These are phyloP conservation scores for Therioaphis trifolii DNA, from an alignment of 2,888 invertebrate species.

Conservation along the genomic window DNA sequence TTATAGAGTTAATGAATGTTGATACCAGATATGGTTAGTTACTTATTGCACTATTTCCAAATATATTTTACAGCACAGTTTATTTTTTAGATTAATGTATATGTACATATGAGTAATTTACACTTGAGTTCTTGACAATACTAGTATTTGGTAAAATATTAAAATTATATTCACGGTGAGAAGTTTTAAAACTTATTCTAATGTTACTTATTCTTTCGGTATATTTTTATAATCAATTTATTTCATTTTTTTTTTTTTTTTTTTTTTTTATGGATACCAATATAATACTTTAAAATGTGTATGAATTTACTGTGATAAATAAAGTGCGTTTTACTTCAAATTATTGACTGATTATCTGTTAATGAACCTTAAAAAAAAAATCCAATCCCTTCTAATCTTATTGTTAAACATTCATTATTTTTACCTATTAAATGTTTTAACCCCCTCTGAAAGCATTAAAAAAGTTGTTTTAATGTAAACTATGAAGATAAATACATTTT, in stretches of 20 bases:
- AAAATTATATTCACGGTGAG: too few species aligned
- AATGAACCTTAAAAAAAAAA: too few species aligned
- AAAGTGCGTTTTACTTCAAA: not conserved
- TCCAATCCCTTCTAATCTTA: too few species aligned
- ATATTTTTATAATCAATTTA: not conserved
- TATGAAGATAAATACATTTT: too few species aligned
- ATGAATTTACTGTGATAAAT: constrained; percentile 16
- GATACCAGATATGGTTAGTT: not conserved
- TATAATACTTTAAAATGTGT: not conserved
- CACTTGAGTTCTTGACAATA: not conserved
- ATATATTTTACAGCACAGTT: not conserved
- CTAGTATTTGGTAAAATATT: not conserved
- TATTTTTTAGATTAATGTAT: not conserved
- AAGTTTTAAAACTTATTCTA: too few species aligned
- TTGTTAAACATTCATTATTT: too few species aligned
- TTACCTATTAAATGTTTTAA: too few species aligned
- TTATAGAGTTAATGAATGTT: not conserved
- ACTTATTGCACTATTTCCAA: not conserved
- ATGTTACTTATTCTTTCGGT: not conserved
- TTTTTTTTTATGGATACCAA: not conserved
- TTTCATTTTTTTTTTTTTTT: not conserved
- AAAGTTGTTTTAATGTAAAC: too few species aligned
- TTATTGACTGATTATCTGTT: too few species aligned
- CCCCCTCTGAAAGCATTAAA: too few species aligned
- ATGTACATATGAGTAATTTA: not conserved